Base-by-base conservation (phyloP, 1,140 invertebrate genomes). In the Neoseiulus cucumeris region DNA sequence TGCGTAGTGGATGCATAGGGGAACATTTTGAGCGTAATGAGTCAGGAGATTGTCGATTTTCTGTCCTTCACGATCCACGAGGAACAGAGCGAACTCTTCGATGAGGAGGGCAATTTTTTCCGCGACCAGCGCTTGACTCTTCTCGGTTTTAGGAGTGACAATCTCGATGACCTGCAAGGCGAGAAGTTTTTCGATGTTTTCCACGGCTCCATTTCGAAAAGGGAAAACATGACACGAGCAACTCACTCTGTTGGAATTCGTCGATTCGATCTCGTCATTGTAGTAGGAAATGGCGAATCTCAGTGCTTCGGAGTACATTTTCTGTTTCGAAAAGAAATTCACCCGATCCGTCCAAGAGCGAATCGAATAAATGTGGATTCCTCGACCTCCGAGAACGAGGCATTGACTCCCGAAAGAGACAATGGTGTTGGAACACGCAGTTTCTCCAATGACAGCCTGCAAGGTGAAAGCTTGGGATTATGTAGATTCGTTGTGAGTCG, bases 381-480 rank as follows among this genome's bases (percentile, higher is more conserved):
- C 55, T n/a, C 64, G 65, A 9, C 41, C 33, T 4, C 68, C 68
- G 30, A 68, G 66, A n/a, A 59, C 22, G 14, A 59, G 33, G 33
- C 51, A 59, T 20, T 59, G 51, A 25, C 51, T 59, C 17, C 51
- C 85, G 68, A 84, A 82, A 64, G 84, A 85, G 65, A 87, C 82
- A 20, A 92, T 81, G 18, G 91, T 91, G 70, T 93, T 91, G 71
- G 91, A 92, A 72, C 89, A 92, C 7, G 89, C 89, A 71, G 84
- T 80, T 74, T 90, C 86, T 0, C 89, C 89, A 44, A 85, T 85
- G 66, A 82, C 75, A 0, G 89, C 91, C 85, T 86, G 69, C 28
- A 76, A 73, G 33, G 33, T 4, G 14, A 30, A 41, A 65, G 45
- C 33, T 59, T 17, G 18, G 0, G 17, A 17, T 44, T 44, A 18